These are phyloP conservation scores for Daubentonia madagascariensis DNA, from an alignment of 2,113 vertebrate genomes.

Conservation along the genomic window DNA sequence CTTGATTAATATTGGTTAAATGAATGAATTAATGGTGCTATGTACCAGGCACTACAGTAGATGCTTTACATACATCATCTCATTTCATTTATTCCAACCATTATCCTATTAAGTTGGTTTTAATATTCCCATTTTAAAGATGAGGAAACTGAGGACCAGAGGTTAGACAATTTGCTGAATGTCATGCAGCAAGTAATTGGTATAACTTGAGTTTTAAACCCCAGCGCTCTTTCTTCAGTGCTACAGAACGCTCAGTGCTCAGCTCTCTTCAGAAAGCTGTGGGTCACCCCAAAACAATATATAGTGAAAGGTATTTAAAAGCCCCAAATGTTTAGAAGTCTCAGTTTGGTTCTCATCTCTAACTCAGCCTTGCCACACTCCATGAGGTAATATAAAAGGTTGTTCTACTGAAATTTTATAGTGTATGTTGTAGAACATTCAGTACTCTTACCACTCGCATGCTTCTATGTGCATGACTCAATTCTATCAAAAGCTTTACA, in stretches of 20 bases:
- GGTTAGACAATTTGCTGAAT: background rate
- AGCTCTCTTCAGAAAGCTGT: background rate
- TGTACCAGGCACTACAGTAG: background rate
- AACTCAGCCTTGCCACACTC: background rate
- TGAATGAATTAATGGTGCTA: background rate
- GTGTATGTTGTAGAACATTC: background rate
- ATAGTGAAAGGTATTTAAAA: background rate
- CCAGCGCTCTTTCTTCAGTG: background rate
- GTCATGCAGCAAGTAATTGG: background rate
- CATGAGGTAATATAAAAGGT: background rate
- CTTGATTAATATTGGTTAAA: background rate
- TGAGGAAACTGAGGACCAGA: background rate
- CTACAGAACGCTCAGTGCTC: background rate
- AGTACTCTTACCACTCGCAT: background rate
- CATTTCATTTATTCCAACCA: background rate
- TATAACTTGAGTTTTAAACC: background rate
- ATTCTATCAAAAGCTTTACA: background rate
- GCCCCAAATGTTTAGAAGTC: background rate
- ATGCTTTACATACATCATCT: background rate
- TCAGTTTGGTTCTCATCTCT: background rate
- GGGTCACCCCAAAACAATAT: background rate
- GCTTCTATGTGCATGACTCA: background rate
- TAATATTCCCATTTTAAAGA: background rate
- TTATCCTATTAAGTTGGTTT: background rate
- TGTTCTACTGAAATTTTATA: background rate